Percentiles rank a stretch among this genome's conserved stretches.
These are phyloP conservation scores for Brotula barbata DNA, from an alignment of 2,797 vertebrate species.

Conservation along the genomic window DNA sequence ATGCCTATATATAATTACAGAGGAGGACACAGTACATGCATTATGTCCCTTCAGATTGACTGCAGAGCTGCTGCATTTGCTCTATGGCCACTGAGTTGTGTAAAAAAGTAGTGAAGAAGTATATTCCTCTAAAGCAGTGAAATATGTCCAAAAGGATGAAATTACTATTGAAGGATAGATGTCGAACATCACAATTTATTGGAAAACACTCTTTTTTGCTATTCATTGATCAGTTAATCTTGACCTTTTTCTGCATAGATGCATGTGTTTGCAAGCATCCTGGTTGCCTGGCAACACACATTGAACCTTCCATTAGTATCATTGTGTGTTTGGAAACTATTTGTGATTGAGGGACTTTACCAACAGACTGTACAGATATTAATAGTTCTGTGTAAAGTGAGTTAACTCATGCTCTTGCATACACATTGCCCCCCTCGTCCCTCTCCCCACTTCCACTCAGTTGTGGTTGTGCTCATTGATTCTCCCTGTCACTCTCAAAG, in stretches of 20 bases:
- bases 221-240: no score
- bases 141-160: no score
- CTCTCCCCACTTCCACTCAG: not conserved
- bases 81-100: not conserved
- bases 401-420: slow-evolving; percentile 11
- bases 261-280: slow-evolving; percentile 15
- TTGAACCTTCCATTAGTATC: slow-evolving; percentile 8
- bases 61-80: slow-evolving; percentile 18
- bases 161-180: no score
- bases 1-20: slow-evolving; percentile 37
- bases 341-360: not conserved
- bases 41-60: slow-evolving; percentile 28
- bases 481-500: not conserved
- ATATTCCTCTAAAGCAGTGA: no score
- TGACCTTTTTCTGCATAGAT: no score
- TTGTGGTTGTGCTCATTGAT: not conserved
- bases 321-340: slow-evolving; percentile 8
- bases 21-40: slow-evolving; percentile 17
- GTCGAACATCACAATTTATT: not conserved
- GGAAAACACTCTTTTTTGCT: not conserved
- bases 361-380: slow-evolving; percentile 9
- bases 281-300: slow-evolving; percentile 38
- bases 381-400: slow-evolving; percentile 11
- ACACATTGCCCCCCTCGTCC: not conserved
- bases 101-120: not conserved